Evolutionary conservation across 2,888 invertebrate species (phyloP), one percentile per base, ranked within the genome.

Genomic region (Andrena minutula): DNA sequence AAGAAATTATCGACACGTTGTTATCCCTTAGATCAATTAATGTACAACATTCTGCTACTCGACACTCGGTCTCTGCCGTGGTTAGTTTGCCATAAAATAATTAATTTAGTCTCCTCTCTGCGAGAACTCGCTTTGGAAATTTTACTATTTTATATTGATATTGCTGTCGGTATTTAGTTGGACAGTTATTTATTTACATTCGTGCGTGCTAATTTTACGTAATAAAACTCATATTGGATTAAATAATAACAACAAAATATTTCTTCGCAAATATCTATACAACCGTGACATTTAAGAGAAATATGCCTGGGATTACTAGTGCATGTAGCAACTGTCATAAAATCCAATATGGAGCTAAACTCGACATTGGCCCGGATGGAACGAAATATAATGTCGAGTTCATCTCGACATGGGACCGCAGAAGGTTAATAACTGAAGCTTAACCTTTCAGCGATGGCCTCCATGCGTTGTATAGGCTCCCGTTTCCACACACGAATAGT

Each of bases 1-100:
- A 51, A 73, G 64, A 79, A 84, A 81, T 79, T 87, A 87, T 87
- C 83, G 87, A 83, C 85, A 83, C 64, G 77, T 79, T 60, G 75
- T 72, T 85, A 69, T 73, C 75, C 53, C 70, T 58, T 73, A 61
- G 63, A 68, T 76, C 83, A 78, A 86, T 85, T 74, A 86, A 71
- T 41, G 64, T 32, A 32, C 47, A 30, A 64, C 49, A 72, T 41
- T 49, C 53, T 65, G 64, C 56, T 23, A 66, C 35, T 63, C 26
- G 16, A 53, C 78, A 72, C 61, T 51, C 65, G 64, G 68, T 69
- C 68, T 41, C 28, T 12, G n/a, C 5, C 4, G 23, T 16, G 6
- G 12, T n/a, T n/a, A 35, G 16, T 63, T 47, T 5, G 32, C 1
- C n/a, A 10, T 2, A 2, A 10, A 2, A 1, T n/a, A 30, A 49